Base-by-base conservation (phyloP, 2,797 vertebrate genomes). In the Triplophysa bombifrons region DNA sequence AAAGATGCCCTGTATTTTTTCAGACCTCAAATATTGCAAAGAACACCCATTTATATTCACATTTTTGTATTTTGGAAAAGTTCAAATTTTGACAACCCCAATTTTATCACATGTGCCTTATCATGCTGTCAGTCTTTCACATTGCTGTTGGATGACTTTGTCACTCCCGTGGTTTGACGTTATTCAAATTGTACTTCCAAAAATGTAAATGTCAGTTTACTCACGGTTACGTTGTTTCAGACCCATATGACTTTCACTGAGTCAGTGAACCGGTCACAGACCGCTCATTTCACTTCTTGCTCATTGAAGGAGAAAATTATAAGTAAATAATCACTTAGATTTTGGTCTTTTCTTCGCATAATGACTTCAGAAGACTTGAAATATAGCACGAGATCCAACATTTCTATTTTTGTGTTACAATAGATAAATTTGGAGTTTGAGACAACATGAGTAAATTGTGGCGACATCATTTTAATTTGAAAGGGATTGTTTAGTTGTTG, bases 401-500 rank as follows among this genome's bases (percentile, higher is more conserved):
- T 30, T 30, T 30, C 27, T 30, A 27, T 30, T 30, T 30, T 30
- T 4, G 27, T 30, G 3, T 27, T 27, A 56, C 55, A 11, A 19
- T 8, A n/a, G 9, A 53, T 53, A 19, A 3, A 4, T 34, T 34
- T 34, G 30, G 30, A 10, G n/a, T 55, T 20, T 20, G n/a, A 58
- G 25, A 58, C 20, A 25, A 58, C 55, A 22, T 22, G 55, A 2
- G 12, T 22, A 22, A 56, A 56, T 56, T 10, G 55, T 9, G n/a
- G 1, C 0, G 10, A 25, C 56, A 25, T 25, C 22, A 25, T 13
- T 2, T 25, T 12, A 14, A 25, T 58, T 11, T 56, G 22, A 72
- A 75, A 75, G 22, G 74, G 46, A 30, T 34, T 34, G 56, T 58
- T 17, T 63, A 51, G 44, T 64, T 81, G 50, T 9, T 2, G 7